These are phyloP conservation scores for Esperia sulphurella DNA, from an alignment of 2,888 invertebrate genomes.

Conservation along the genomic window DNA sequence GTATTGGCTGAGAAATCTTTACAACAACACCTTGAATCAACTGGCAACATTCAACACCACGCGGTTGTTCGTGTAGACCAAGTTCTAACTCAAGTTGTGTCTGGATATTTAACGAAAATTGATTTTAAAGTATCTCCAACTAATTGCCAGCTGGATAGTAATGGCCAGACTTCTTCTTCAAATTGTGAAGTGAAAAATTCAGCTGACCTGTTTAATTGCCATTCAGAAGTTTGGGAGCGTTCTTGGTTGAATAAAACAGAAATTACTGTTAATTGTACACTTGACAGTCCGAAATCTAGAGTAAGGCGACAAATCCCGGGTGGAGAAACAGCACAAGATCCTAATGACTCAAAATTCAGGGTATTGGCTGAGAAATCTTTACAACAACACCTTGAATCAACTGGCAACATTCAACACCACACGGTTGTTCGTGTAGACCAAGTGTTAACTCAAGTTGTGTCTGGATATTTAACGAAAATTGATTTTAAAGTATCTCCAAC, in stretches of 20 bases:
- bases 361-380: conserved; percentile 22
- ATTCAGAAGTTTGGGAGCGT: conserved; percentile 75
- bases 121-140: conserved; percentile 12
- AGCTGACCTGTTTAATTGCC: conserved; percentile 35
- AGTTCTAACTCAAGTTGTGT: conserved; percentile 56
- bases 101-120: conserved; percentile 69
- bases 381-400: conserved; percentile 21
- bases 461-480: conserved; percentile 20
- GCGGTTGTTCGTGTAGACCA: conserved; percentile 37
- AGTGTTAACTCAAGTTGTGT: conserved; percentile 19
- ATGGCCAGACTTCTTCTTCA: conserved; percentile 2
- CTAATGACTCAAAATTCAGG: conserved; percentile 17
- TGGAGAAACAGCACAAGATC: conserved; percentile 15
- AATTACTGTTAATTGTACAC: conserved; percentile 13
- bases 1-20: conserved; percentile 21
- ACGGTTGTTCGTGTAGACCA: conserved; percentile 3
- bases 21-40: conserved; percentile 21
- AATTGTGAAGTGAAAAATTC: neutral
- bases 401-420: conserved; percentile 11
- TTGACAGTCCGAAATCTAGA: conserved; percentile 12
- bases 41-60: conserved; percentile 2
- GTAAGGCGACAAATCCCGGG: conserved; percentile 6
- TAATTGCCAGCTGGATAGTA: conserved; percentile 1
- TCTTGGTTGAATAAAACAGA: conserved; percentile 72
- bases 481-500: conserved; percentile 18